A percentile compares a stretch with the other conserved stretches of the same genome.
Evolutionary conservation across 2,113 vertebrate genomes (phyloP).

Genomic region (Cyprinus carpio): DNA sequence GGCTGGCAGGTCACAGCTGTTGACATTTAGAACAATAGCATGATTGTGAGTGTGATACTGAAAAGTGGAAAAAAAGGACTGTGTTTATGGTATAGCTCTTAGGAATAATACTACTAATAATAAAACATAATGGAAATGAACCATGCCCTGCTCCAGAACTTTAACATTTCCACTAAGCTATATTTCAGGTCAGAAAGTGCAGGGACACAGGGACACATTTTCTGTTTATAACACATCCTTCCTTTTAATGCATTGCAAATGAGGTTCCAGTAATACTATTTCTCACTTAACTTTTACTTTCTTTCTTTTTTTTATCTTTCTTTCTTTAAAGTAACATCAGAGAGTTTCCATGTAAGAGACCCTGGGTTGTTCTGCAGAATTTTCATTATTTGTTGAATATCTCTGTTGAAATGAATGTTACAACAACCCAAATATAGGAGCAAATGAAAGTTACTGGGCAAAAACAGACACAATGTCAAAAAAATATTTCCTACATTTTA

Average conservation of each 20-base stretch:
- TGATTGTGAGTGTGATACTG: not conserved
- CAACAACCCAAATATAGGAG: not conserved
- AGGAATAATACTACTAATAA: not conserved
- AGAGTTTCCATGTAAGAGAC: not conserved
- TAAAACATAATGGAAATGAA: not conserved
- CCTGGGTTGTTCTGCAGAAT: not conserved
- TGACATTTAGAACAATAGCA: not conserved
- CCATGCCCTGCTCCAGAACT: not conserved
- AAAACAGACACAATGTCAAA: not conserved
- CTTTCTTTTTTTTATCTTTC: not conserved
- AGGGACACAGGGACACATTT: not conserved
- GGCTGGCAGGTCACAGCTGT: not conserved
- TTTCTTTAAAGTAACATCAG: not conserved
- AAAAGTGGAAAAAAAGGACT: not conserved
- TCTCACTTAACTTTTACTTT: not conserved
- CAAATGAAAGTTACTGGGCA: not conserved
- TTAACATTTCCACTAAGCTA: not conserved
- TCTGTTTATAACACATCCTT: slow-evolving; percentile 30
- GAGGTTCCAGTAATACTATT: not conserved
- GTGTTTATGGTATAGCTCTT: not conserved
- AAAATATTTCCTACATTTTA: too few relatives aligned
- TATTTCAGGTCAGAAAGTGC: not conserved
- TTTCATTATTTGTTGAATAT: not conserved
- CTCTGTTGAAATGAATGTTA: not conserved
- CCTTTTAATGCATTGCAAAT: slow-evolving; percentile 11